Evolutionary conservation across 2,888 invertebrate genomes (phyloP).

Genomic region (Lochmaea capreae): DNA sequence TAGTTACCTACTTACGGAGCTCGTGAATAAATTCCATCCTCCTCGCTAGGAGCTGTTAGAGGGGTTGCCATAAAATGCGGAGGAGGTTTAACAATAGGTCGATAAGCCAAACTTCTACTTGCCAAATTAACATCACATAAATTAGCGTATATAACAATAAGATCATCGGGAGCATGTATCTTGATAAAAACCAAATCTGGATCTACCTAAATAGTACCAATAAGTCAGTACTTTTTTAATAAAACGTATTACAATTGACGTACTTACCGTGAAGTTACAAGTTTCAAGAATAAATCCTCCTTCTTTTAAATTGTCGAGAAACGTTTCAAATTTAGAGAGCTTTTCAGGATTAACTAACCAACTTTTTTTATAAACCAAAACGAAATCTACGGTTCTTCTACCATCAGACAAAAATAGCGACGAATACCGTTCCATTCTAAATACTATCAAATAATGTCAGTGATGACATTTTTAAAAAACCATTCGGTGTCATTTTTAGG

Average conservation of each 20-base stretch:
- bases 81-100: slow-evolving; percentile 42
- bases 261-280: slow-evolving; percentile 49
- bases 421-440: slow-evolving; percentile 2
- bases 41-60: slow-evolving; percentile 47
- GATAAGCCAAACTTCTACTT: slow-evolving; percentile 47
- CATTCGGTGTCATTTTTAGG: not conserved
- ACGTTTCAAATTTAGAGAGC: slow-evolving; percentile 47
- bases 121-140: slow-evolving; percentile 52
- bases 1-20: slow-evolving; percentile 50
- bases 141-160: slow-evolving; percentile 51
- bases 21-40: slow-evolving; percentile 48
- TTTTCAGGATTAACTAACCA: slow-evolving; percentile 33
- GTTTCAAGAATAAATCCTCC: slow-evolving; percentile 55
- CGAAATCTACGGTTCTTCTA: slow-evolving; percentile 47
- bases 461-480: not conserved
- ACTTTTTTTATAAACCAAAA: slow-evolving; percentile 48
- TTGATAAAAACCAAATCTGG: slow-evolving; percentile 55
- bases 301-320: slow-evolving; percentile 52
- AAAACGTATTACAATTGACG: not conserved
- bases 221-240: not conserved
- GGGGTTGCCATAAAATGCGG: slow-evolving; percentile 52
- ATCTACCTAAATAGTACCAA: slow-evolving; percentile 45
- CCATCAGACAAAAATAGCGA: slow-evolving; percentile 35
- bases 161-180: slow-evolving; percentile 56
- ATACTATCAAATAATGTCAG: not conserved